phyloP scores from a whole-genome alignment of 1,140 invertebrate genomes.

The Campodea augens region DNA sequence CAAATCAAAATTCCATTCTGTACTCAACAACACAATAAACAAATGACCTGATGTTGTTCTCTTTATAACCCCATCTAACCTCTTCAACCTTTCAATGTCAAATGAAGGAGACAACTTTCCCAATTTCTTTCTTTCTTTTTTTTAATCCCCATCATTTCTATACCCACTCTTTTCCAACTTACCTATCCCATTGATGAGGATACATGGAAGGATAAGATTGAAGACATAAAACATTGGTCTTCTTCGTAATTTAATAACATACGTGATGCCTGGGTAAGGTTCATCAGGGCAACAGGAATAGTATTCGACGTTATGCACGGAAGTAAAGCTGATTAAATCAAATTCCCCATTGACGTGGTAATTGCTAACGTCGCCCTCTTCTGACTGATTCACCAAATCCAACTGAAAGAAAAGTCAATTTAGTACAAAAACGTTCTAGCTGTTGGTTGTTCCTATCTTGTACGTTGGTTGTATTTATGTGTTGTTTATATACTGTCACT shows the following conservation, averaged over 20 bases:
- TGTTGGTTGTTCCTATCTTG: too few relatives aligned
- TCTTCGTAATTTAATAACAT: conserved; percentile 46
- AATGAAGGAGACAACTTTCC: too few relatives aligned
- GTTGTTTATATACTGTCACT: too few relatives aligned
- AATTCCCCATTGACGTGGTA: conserved; percentile 64
- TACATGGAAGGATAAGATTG: conserved; percentile 73
- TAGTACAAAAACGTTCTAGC: conserved; percentile 29
- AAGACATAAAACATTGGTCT: conserved; percentile 81
- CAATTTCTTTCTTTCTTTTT: too few relatives aligned
- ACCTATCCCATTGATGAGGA: conserved; percentile 72
- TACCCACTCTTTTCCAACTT: too few relatives aligned
- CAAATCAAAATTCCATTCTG: too few relatives aligned
- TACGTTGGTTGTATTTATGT: too few relatives aligned
- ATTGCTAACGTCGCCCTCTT: conserved; percentile 51
- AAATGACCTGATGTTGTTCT: too few relatives aligned
- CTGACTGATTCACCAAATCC: conserved; percentile 45
- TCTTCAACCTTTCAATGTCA: too few relatives aligned
- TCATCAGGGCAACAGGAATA: conserved; percentile 50
- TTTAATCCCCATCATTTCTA: too few relatives aligned
- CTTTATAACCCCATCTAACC: too few relatives aligned
- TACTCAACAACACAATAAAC: too few relatives aligned
- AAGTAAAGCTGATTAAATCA: conserved; percentile 50
- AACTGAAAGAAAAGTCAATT: conserved; percentile 28
- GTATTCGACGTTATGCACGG: conserved; percentile 43
- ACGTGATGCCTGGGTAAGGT: conserved; percentile 42